phyloP scores from a whole-genome alignment of 2,797 vertebrate genomes.

The Tenualosa thibaudeaui region DNA sequence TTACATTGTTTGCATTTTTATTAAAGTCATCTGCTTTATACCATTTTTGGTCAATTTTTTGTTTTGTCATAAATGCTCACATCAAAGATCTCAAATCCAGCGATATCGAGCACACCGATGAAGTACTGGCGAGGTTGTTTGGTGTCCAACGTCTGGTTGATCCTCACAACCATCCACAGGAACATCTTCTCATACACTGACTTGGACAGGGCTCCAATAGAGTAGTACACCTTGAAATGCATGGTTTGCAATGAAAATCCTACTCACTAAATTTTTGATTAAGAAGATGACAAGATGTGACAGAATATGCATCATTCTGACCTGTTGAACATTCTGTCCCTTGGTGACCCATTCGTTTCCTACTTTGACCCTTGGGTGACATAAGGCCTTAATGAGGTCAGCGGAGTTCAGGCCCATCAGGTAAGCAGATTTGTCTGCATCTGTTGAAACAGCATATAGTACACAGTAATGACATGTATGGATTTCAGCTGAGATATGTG shows the following conservation, averaged over 20 bases:
- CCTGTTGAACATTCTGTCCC: constrained; percentile 69
- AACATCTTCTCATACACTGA: constrained; percentile 74
- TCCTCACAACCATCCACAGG: constrained; percentile 77
- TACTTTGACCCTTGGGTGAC: constrained; percentile 67
- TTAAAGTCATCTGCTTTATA: no score
- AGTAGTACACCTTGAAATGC: constrained; percentile 57
- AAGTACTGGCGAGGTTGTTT: constrained; percentile 76
- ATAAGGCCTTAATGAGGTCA: constrained; percentile 65
- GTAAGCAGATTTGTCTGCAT: constrained; percentile 65
- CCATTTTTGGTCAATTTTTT: no score
- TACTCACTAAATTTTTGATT: neutral
- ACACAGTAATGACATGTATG: neutral
- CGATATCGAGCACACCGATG: constrained; percentile 77
- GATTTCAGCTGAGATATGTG: no score
- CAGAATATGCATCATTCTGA: constrained; percentile 33
- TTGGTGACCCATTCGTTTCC: constrained; percentile 72
- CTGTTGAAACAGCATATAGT: constrained; percentile 36
- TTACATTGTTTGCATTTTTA: no score
- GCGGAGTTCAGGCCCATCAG: constrained; percentile 68
- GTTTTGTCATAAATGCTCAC: constrained; percentile 48
- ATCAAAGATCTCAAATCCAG: constrained; percentile 76
- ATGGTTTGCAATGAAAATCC: neutral
- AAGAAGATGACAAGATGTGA: neutral
- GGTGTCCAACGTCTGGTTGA: constrained; percentile 74
- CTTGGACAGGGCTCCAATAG: constrained; percentile 66